Conservation (phyloP, 2,113 vertebrate species). For the Melierax canorus region DNA sequence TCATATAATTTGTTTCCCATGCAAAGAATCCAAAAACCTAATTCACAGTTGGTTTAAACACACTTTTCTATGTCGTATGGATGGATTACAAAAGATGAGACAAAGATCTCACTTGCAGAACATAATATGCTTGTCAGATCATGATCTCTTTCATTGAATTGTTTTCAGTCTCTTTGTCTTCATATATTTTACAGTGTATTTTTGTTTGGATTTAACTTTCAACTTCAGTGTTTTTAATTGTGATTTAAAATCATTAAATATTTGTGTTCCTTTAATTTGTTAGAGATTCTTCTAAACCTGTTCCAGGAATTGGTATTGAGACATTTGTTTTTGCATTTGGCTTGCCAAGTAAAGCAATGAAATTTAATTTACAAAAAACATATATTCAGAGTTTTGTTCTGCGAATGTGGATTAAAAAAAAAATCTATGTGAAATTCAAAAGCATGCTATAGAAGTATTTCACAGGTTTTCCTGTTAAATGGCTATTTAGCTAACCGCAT, state of each 20-base stretch:
- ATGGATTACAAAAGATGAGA: background rate
- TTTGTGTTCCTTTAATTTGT: conserved; percentile 12
- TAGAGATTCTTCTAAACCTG: conserved; percentile 5
- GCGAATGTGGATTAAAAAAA: background rate
- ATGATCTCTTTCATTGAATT: background rate
- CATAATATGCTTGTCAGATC: background rate
- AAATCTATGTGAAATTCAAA: background rate
- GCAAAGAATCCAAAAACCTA: background rate
- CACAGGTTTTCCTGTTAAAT: conserved; percentile 16
- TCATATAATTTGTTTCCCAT: background rate
- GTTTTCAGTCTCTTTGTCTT: background rate
- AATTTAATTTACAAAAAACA: background rate
- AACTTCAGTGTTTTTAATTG: background rate
- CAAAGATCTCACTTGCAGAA: background rate
- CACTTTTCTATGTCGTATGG: background rate
- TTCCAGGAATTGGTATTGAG: conserved; percentile 21
- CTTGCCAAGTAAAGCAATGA: conserved; percentile 37
- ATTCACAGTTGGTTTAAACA: background rate
- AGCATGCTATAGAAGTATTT: background rate
- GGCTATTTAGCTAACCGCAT: background rate
- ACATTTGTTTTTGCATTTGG: conserved; percentile 13
- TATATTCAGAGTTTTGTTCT: background rate
- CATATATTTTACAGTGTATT: background rate
- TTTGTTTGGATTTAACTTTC: conserved; percentile 12
- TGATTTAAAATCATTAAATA: conserved; percentile 22